Percentiles rank a stretch among this genome's conserved stretches.
Evolutionary conservation across 2,797 vertebrate species (phyloP).

Genomic region (Semotilus atromaculatus): DNA sequence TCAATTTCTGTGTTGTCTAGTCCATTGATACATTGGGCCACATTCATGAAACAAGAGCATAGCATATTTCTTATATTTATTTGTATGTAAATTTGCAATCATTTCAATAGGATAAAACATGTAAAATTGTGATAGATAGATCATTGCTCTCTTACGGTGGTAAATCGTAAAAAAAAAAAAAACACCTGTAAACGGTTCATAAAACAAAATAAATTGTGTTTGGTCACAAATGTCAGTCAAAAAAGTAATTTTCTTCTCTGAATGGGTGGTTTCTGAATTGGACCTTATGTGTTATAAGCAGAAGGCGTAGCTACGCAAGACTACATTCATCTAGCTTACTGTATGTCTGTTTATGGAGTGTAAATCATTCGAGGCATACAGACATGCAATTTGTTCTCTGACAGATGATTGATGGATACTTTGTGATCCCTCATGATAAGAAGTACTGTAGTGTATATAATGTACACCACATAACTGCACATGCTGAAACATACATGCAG

Average conservation of each 20-base stretch:
- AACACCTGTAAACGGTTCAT: too few relatives aligned
- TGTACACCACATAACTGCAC: neutral
- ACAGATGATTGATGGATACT: slow-evolving; percentile 19
- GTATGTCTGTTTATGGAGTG: neutral
- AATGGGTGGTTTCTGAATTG: too few relatives aligned
- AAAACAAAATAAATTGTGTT: too few relatives aligned
- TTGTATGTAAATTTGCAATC: neutral
- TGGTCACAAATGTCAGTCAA: too few relatives aligned
- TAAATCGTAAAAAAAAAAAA: too few relatives aligned
- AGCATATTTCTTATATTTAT: neutral
- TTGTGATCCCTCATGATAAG: neutral
- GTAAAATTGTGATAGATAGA: too few relatives aligned
- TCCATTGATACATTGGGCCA: neutral
- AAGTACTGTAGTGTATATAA: neutral
- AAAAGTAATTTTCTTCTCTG: too few relatives aligned
- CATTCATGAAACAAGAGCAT: neutral
- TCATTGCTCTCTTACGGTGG: too few relatives aligned
- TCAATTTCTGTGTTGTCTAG: neutral
- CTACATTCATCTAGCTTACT: neutral
- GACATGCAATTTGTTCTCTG: neutral
- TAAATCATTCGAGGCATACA: neutral
- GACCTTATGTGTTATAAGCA: too few relatives aligned
- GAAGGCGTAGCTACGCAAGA: too few relatives aligned
- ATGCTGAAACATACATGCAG: neutral
- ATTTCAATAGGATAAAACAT: neutral